Evolutionary conservation across 1,140 invertebrate species (phyloP).

Genomic region (Drosophila albomicans): DNA sequence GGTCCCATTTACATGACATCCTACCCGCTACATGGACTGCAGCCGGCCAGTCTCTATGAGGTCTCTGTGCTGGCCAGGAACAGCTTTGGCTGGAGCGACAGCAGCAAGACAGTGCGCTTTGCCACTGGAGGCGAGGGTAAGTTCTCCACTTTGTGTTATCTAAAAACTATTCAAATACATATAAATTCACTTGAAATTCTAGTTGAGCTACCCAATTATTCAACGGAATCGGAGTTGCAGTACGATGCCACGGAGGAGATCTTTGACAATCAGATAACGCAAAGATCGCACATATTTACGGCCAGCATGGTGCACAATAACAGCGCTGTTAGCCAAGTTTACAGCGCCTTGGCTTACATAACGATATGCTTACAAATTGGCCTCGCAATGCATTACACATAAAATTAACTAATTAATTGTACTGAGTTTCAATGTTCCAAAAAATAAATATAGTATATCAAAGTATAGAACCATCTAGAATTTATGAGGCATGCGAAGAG

Average conservation of each 20-base stretch:
- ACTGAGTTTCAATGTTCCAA: constrained; percentile 50
- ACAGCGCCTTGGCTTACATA: constrained; percentile 35
- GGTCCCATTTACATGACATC: constrained; percentile 88
- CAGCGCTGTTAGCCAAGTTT: background rate
- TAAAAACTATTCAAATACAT: no score
- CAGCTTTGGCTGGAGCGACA: constrained; percentile 89
- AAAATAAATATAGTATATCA: constrained; percentile 44
- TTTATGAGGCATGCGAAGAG: background rate
- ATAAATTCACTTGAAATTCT: background rate
- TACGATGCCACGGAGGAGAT: constrained; percentile 62
- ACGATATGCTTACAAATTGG: constrained; percentile 44
- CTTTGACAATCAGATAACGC: constrained; percentile 69
- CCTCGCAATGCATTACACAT: constrained; percentile 26
- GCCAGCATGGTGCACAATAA: constrained; percentile 66
- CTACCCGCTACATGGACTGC: constrained; percentile 88
- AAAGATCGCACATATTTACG: constrained; percentile 57
- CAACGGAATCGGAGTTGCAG: constrained; percentile 77
- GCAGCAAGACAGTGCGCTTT: constrained; percentile 88
- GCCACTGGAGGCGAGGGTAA: constrained; percentile 88
- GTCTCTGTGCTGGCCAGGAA: constrained; percentile 89
- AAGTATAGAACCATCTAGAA: background rate
- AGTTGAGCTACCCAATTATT: constrained; percentile 83
- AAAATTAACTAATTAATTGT: constrained; percentile 35
- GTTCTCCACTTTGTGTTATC: background rate
- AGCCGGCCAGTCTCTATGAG: constrained; percentile 88